Percentiles rank a stretch among this genome's conserved stretches.
These are phyloP conservation scores for Nyctibius grandis DNA, from an alignment of 2,797 vertebrate species.

Conservation along the genomic window DNA sequence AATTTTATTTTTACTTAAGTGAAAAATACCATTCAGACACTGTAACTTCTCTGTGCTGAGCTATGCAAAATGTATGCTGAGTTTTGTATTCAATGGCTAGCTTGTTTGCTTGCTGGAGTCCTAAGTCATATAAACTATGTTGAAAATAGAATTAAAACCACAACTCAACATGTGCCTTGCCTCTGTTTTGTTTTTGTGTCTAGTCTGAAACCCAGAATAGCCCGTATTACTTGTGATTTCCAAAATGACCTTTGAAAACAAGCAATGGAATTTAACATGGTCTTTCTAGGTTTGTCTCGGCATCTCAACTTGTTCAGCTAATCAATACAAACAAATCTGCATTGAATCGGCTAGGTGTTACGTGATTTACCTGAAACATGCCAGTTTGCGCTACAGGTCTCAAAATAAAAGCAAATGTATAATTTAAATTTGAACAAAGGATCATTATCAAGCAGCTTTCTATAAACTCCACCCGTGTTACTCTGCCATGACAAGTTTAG, in stretches of 20 bases:
- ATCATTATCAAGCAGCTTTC: not conserved
- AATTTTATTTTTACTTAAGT: conserved; percentile 19
- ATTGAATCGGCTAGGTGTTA: not conserved
- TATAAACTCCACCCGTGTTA: not conserved
- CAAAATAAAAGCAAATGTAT: not conserved
- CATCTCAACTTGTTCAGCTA: not conserved
- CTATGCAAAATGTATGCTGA: not conserved
- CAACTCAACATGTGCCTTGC: conserved; percentile 11
- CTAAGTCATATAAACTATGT: conserved; percentile 26
- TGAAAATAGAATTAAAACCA: conserved; percentile 63
- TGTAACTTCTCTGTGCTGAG: conserved; percentile 2
- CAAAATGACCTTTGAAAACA: conserved; percentile 22
- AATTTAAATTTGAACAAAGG: not conserved
- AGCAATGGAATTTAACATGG: not conserved
- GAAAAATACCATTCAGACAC: conserved; percentile 11
- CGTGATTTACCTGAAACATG: not conserved
- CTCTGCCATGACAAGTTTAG: not conserved
- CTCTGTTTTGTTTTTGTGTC: conserved; percentile 49
- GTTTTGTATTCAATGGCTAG: conserved; percentile 14
- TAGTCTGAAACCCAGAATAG: conserved; percentile 40
- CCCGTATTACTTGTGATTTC: not conserved
- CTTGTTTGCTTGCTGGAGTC: conserved; percentile 33
- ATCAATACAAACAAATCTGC: not conserved
- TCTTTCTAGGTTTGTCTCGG: not conserved
- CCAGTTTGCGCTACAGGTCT: not conserved